Evolutionary conservation across 2,888 invertebrate species (phyloP).

Genomic region (Brachyptera putata): DNA sequence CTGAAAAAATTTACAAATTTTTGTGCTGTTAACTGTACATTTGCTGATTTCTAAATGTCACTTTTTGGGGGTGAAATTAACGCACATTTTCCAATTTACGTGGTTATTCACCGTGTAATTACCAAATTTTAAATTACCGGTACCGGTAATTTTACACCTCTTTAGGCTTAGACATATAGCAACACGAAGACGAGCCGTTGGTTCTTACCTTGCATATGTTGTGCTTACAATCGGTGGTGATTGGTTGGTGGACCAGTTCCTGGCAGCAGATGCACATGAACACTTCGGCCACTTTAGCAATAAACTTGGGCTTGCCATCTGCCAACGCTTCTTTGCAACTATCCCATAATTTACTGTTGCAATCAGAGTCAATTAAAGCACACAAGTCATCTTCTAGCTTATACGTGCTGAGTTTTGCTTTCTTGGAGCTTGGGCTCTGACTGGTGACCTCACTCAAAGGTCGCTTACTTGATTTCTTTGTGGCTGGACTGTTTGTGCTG

Average conservation of each 20-base stretch:
- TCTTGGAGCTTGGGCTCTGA: slow-evolving; percentile 42
- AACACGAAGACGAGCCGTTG: too few relatives aligned
- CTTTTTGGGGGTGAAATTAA: too few relatives aligned
- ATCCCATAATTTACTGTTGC: slow-evolving; percentile 64
- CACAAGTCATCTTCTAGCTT: slow-evolving; percentile 44
- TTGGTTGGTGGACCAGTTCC: slow-evolving; percentile 63
- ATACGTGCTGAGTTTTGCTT: slow-evolving; percentile 42
- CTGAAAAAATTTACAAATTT: too few relatives aligned
- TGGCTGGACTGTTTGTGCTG: neutral
- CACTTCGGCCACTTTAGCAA: slow-evolving; percentile 57
- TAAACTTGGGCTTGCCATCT: slow-evolving; percentile 57
- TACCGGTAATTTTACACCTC: too few relatives aligned
- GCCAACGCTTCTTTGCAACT: slow-evolving; percentile 52
- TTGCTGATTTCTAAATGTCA: too few relatives aligned
- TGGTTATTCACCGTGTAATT: too few relatives aligned
- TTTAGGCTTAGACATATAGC: too few relatives aligned
- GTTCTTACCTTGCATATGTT: slow-evolving; percentile 72
- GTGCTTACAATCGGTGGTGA: slow-evolving; percentile 70
- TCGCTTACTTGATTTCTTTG: neutral
- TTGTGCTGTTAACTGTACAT: too few relatives aligned
- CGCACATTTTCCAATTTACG: too few relatives aligned
- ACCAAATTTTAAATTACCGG: too few relatives aligned
- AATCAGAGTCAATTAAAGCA: slow-evolving; percentile 53
- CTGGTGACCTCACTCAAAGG: neutral
- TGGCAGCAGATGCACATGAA: slow-evolving; percentile 80